phyloP scores from a whole-genome alignment of 2,888 invertebrate species.

The Drosophila greeni region DNA sequence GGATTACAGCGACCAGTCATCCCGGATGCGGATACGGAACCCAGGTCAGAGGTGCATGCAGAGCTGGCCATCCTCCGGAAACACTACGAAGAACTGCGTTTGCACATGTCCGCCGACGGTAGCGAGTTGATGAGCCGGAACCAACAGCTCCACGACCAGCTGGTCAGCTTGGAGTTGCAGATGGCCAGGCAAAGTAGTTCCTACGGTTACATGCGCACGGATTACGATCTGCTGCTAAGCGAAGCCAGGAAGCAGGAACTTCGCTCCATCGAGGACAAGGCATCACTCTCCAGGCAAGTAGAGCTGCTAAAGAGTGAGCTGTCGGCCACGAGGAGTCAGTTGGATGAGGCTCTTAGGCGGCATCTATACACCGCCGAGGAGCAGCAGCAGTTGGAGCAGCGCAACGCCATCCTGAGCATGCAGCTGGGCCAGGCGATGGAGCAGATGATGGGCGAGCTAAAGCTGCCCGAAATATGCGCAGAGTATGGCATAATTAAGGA shows the following conservation, averaged over 20 bases:
- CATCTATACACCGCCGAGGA: constrained; percentile 64
- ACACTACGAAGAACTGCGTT: constrained; percentile 72
- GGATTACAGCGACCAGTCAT: constrained; percentile 66
- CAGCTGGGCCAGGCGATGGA: constrained; percentile 71
- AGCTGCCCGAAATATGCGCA: constrained; percentile 64
- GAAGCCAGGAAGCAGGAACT: constrained; percentile 65
- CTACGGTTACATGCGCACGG: constrained; percentile 73
- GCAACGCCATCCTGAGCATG: constrained; percentile 63
- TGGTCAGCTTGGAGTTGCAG: constrained; percentile 62
- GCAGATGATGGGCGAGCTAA: constrained; percentile 64
- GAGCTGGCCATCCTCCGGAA: constrained; percentile 68
- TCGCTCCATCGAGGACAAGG: constrained; percentile 63
- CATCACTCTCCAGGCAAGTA: constrained; percentile 62
- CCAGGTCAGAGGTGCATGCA: constrained; percentile 46
- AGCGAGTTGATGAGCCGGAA: constrained; percentile 64
- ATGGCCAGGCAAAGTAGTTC: constrained; percentile 62
- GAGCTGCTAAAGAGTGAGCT: constrained; percentile 53
- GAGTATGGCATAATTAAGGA: constrained; percentile 76
- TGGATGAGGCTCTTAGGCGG: constrained; percentile 43
- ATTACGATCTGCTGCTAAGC: constrained; percentile 72
- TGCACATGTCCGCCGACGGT: constrained; percentile 72
- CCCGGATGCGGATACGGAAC: constrained; percentile 33
- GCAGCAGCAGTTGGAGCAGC: constrained; percentile 63
- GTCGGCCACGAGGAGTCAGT: constrained; percentile 16
- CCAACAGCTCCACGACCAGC: constrained; percentile 65